Evolutionary conservation across 2,797 vertebrate species (phyloP), one percentile per base, ranked within the genome.

Genomic region (Molossus alvarezi): DNA sequence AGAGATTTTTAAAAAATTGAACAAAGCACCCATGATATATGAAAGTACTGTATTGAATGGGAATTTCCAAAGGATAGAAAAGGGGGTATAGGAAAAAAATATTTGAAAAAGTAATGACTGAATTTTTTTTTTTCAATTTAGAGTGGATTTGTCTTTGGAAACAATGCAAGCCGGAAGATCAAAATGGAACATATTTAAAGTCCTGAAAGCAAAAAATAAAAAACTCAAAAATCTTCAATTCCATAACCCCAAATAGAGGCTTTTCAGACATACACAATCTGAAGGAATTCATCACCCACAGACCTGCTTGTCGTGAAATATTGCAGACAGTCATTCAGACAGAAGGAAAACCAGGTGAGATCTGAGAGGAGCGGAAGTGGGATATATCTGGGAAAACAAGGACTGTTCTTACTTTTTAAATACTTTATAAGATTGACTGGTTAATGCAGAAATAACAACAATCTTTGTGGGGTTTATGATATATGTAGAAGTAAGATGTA

Each of bases 271-370:
- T 9, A 73, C 9, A 82, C 79, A 25, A 67, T 8, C 73, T 81
- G 6, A 79, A 91, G 80, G 71, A 65, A 41, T 41, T 71, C 37
- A 79, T 79, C 33, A 79, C 5, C 29, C 23, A 41, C 41, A 67
- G 27, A 83, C 12, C 58, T 41, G 23, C 33, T 65, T 23, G 84
- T 27, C 51, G 77, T 48, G 29, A 85, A 94, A 90, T 80, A 92
- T 84, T 89, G 60, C 95, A 88, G 55, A 77, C 77, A 73, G 37
- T 7, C 62, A 73, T 58, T 91, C 21, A 65, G 17, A 9, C 23
- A 45, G 62, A 75, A 88, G 25, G 64, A 77, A 95, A 84, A 91
- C 14, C 25, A 55, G 55, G 55, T 80, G 21, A 94, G 88, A 86
- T 15, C 21, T 60, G 33, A 37, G 18, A 75, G 2, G 20, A 13